A percentile compares a stretch with the other conserved stretches of the same genome.
phyloP scores from a whole-genome alignment of 2,888 invertebrate species.

The Conistra vaccinii region DNA sequence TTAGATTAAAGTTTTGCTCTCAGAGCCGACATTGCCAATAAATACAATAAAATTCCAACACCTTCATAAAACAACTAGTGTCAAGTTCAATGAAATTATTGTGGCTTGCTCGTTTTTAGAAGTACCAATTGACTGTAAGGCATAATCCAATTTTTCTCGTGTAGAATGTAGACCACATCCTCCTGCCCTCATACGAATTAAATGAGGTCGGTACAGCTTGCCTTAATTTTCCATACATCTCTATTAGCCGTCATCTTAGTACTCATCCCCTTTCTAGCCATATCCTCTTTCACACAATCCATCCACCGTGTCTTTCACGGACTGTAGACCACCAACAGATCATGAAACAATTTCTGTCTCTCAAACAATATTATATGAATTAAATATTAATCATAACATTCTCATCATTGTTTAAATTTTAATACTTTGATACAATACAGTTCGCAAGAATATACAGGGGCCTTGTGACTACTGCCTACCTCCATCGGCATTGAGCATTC shows the following conservation, averaged over 20 bases:
- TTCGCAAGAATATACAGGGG: constrained; percentile 50
- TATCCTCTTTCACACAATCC: constrained; percentile 23
- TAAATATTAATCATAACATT: constrained; percentile 70
- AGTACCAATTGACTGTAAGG: constrained; percentile 19
- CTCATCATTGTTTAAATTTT: constrained; percentile 72
- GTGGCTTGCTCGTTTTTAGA: constrained; percentile 24
- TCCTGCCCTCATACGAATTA: background rate
- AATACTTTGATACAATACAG: constrained; percentile 64
- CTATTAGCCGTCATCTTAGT: background rate
- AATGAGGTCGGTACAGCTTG: too few relatives aligned
- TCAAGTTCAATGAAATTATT: constrained; percentile 23
- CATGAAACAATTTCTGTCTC: constrained; percentile 58
- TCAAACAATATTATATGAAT: constrained; percentile 68
- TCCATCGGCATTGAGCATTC: constrained; percentile 8
- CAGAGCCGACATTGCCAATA: constrained; percentile 7
- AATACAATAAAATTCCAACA: constrained; percentile 22
- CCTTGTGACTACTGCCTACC: constrained; percentile 10
- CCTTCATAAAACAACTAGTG: constrained; percentile 21
- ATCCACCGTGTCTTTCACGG: constrained; percentile 15
- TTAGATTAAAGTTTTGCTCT: constrained; percentile 23
- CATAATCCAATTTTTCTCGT: background rate
- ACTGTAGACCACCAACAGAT: constrained; percentile 29
- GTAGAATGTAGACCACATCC: background rate
- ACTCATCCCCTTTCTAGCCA: background rate
- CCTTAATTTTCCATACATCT: background rate